phyloP scores from a whole-genome alignment of 2,113 vertebrate genomes.

The Todiramphus chloris region DNA sequence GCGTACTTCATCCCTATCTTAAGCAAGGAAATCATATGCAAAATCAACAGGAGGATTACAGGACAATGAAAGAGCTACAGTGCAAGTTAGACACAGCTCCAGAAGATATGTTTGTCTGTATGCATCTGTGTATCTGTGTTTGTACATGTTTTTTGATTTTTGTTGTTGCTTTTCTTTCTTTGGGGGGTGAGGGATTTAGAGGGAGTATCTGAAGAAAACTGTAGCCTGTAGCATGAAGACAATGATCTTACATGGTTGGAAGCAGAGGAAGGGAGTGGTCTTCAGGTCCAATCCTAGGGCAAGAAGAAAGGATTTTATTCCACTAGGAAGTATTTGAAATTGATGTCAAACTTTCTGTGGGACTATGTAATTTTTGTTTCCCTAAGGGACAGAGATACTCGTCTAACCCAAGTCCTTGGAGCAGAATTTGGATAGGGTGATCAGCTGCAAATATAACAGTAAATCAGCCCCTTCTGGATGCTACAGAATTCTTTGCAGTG shows the following conservation, averaged over 20 bases:
- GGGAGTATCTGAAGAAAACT: too few species aligned
- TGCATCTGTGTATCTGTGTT: too few species aligned
- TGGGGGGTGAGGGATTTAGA: too few species aligned
- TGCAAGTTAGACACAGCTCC: neutral
- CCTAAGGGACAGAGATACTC: rapidly evolving
- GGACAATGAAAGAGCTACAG: neutral
- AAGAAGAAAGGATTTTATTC: neutral
- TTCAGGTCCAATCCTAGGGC: neutral
- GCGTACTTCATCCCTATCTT: neutral
- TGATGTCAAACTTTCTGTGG: neutral
- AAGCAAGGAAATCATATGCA: neutral
- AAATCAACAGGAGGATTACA: neutral
- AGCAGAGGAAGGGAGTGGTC: neutral
- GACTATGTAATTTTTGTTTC: neutral
- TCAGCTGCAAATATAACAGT: neutral
- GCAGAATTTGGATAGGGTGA: rapidly evolving
- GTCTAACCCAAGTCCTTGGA: neutral
- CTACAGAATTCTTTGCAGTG: neutral
- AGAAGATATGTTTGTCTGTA: neutral
- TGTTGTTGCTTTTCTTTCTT: too few species aligned
- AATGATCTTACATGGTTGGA: too few species aligned
- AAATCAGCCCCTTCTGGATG: neutral
- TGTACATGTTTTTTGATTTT: too few species aligned
- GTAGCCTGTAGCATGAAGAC: too few species aligned
- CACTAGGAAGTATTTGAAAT: neutral